These are phyloP conservation scores for Pristiophorus japonicus DNA, from an alignment of 2,113 vertebrate genomes.

Conservation along the genomic window DNA sequence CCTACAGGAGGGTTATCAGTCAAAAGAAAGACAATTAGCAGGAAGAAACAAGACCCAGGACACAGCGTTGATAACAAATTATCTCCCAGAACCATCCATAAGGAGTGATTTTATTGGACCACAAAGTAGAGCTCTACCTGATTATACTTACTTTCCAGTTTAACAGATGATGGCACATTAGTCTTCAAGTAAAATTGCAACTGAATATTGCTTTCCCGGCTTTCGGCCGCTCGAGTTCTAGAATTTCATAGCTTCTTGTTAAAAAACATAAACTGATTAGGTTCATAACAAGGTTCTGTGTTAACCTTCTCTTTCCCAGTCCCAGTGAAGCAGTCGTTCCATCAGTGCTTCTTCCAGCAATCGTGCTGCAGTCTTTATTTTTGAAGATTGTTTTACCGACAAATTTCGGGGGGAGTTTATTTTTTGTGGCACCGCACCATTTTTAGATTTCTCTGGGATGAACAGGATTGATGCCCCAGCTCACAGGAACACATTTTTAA, in stretches of 20 bases:
- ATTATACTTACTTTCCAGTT: conserved; percentile 55
- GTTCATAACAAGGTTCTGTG: neutral
- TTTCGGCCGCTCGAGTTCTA: neutral
- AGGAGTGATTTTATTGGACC: conserved; percentile 43
- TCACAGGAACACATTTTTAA: neutral
- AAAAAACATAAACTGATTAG: conserved; percentile 8
- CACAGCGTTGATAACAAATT: conserved; percentile 44
- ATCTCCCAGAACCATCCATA: conserved; percentile 43
- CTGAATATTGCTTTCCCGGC: conserved; percentile 40
- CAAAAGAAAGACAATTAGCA: conserved; percentile 40
- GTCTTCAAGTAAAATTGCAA: conserved; percentile 54
- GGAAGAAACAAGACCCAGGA: conserved; percentile 14
- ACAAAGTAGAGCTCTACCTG: conserved; percentile 44
- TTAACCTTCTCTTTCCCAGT: neutral
- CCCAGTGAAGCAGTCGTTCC: neutral
- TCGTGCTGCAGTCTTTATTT: neutral
- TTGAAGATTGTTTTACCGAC: neutral
- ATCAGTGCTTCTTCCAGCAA: neutral
- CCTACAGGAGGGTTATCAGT: conserved; percentile 39
- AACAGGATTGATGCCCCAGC: neutral
- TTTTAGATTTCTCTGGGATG: neutral
- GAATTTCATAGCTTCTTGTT: conserved; percentile 28
- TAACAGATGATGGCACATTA: conserved; percentile 51
- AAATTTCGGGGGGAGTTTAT: too few relatives aligned
- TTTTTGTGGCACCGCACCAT: neutral